These are phyloP conservation scores for Morbakka virulenta DNA, from an alignment of 30 jellyfish, hydroid and myxozoan genomes.

Conservation along the genomic window DNA sequence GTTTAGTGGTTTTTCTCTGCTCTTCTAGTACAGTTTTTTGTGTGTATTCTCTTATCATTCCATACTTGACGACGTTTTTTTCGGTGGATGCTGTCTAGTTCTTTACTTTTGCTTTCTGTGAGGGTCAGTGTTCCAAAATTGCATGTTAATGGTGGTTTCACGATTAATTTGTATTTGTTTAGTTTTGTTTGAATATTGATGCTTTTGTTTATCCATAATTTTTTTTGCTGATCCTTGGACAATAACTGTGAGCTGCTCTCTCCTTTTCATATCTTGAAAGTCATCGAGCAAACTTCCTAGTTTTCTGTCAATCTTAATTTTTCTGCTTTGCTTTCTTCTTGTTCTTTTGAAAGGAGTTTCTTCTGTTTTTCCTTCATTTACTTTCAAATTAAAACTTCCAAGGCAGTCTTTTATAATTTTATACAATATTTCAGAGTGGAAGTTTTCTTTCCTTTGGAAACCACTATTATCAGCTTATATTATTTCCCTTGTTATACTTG, in stretches of 20 bases:
- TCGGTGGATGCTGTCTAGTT: too few relatives aligned
- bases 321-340: conserved; percentile 4
- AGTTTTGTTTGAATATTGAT: conserved; percentile 12
- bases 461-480: conserved; percentile 23
- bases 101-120: too few relatives aligned
- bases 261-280: conserved; percentile 28
- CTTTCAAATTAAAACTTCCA: conserved; percentile 1
- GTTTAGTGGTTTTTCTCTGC: too few relatives aligned
- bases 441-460: conserved; percentile 20
- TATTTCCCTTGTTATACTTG: conserved; percentile 18
- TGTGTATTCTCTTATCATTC: too few relatives aligned
- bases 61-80: neutral
- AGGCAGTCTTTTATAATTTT: conserved; percentile 24
- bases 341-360: conserved; percentile 12
- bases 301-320: conserved; percentile 1
- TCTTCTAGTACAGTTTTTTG: too few relatives aligned
- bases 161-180: too few relatives aligned
- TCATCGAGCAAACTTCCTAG: conserved; percentile 40
- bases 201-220: neutral
- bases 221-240: conserved; percentile 28
- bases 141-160: conserved; percentile 14
- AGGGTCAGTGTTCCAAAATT: conserved; percentile 33
- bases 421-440: conserved; percentile 23
- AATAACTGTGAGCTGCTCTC: conserved; percentile 30
- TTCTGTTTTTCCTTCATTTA: conserved; percentile 6